Evolutionary conservation across 2,113 vertebrate species (phyloP), one percentile per base, ranked within the genome.

Genomic region (Ondatra zibethicus): DNA sequence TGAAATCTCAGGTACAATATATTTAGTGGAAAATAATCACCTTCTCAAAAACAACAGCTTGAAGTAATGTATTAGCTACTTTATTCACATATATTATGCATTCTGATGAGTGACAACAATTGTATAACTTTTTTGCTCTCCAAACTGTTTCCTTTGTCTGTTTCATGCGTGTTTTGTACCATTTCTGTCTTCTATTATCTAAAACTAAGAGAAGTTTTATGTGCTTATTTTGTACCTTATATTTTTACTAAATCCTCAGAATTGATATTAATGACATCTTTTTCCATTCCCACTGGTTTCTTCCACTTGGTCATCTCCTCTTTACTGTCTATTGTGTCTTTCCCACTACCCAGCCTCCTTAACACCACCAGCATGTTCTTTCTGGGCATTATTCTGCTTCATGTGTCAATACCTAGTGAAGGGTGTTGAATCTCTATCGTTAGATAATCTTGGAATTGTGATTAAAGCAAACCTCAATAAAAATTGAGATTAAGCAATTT

Each of bases 21-120:
- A 72, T 96, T 96, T 97, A 93, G 93, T 82, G 39, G 68, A 96
- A 93, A 87, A 89, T 92, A 58, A 95, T 96, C 89, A 97, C 42
- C 68, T 93, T 84, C 52, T 88, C 68, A 93, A 55, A 90, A 89
- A 65, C 63, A 95, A 90, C 87, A 96, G 47, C 88, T 93, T 97
- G 86, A 47, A 86, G 25, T 68, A 76, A 29, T 91, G 76, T 70
- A 95, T 93, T 92, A 73, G 33, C 61, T 89, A 96, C 89, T 87
- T 47, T 91, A 72, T 91, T 96, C 29, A 89, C 9, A 47, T 89
- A 14, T 88, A 80, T 87, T 94, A 52, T 80, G 65, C 16, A 91
- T 94, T 94, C 42, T 70, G 63, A 68, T 96, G 75, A 93, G 88
- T 88, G 39, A 61, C 76, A 45, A 77, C 76, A 97, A 89, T 45